Percentiles rank a stretch among this genome's conserved stretches.
These are phyloP conservation scores for Nephrotoma flavescens DNA, from an alignment of 2,888 invertebrate genomes.

Conservation along the genomic window DNA sequence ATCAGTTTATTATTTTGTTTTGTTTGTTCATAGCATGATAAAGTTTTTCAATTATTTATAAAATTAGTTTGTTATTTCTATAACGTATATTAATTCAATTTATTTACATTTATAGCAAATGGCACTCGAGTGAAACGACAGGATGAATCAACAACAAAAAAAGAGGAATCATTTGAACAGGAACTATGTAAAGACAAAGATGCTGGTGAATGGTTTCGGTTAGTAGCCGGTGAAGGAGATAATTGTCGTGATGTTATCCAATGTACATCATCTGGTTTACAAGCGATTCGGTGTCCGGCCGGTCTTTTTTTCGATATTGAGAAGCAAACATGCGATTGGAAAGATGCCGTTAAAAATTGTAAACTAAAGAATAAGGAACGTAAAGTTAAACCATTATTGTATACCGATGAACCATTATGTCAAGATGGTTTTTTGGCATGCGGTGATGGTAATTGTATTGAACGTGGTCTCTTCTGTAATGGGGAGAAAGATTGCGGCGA, in stretches of 20 bases:
- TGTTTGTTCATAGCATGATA: neutral
- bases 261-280: slow-evolving; percentile 84
- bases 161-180: slow-evolving; percentile 75
- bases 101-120: slow-evolving; percentile 29
- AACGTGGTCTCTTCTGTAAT: slow-evolving; percentile 83
- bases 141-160: slow-evolving; percentile 48
- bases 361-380: slow-evolving; percentile 79
- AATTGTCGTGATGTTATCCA: slow-evolving; percentile 91
- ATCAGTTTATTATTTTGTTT: neutral
- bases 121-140: slow-evolving; percentile 48
- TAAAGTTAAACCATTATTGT: slow-evolving; percentile 70
- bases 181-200: slow-evolving; percentile 90
- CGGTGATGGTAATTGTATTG: slow-evolving; percentile 74
- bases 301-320: slow-evolving; percentile 88
- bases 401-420: slow-evolving; percentile 82
- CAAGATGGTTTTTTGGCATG: slow-evolving; percentile 77
- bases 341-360: slow-evolving; percentile 84
- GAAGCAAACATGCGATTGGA: slow-evolving; percentile 92
- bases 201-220: slow-evolving; percentile 88
- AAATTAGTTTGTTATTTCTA: neutral
- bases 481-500: slow-evolving; percentile 80
- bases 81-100: neutral
- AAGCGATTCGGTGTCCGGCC: slow-evolving; percentile 85
- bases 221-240: slow-evolving; percentile 79
- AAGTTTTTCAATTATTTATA: slow-evolving; percentile 5